phyloP scores from a whole-genome alignment of 2,888 invertebrate species.

The Tuberolachnus salignus region DNA sequence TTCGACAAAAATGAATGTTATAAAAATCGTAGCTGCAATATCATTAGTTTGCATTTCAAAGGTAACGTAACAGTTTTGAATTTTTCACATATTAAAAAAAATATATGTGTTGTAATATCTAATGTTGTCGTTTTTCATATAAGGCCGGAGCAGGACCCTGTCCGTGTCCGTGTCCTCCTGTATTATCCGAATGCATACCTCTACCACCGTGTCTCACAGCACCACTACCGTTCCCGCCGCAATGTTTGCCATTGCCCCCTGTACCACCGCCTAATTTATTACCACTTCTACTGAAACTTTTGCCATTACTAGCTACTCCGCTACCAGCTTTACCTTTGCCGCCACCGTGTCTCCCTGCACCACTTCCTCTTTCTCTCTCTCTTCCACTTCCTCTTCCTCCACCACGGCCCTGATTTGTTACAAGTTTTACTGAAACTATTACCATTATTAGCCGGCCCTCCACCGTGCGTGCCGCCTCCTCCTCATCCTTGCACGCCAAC shows the following conservation, averaged over 20 bases:
- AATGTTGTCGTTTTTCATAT: too few species aligned
- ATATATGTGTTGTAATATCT: not conserved
- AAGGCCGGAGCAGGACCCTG: not conserved
- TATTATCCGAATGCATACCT: too few species aligned
- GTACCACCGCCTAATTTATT: not conserved
- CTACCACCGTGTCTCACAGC: too few species aligned
- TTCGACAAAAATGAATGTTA: conserved; percentile 1
- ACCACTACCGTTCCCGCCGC: not conserved
- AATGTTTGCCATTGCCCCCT: not conserved
- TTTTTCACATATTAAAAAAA: not conserved
- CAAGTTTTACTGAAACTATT: not conserved
- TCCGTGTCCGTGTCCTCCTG: too few species aligned
- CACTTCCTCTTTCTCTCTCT: too few species aligned
- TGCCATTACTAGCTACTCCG: too few species aligned
- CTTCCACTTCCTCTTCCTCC: not conserved
- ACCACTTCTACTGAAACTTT: too few species aligned
- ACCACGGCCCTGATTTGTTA: not conserved
- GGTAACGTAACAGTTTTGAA: not conserved
- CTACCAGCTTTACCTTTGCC: too few species aligned
- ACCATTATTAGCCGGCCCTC: not conserved
- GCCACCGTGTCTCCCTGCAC: too few species aligned
- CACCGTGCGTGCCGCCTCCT: not conserved
- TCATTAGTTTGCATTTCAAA: not conserved
- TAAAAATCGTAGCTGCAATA: not conserved
- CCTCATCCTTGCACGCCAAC: not conserved